Conservation (phyloP, 2,888 invertebrate species). For the Pachliopta kotzebuea region DNA sequence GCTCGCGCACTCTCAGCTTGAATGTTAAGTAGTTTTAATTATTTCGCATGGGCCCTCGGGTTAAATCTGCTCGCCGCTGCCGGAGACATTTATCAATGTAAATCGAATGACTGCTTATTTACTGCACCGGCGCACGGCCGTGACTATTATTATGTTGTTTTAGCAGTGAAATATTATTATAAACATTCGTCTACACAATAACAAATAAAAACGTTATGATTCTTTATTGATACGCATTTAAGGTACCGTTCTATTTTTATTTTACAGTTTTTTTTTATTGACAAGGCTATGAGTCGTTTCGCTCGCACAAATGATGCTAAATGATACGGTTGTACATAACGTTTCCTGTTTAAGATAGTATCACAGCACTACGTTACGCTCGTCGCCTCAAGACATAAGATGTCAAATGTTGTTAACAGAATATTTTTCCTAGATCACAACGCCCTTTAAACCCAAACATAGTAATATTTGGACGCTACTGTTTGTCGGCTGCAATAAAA, state of each 20-base stretch:
- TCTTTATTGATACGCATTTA: neutral
- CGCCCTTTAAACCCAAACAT: too few species aligned
- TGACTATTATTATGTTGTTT: conserved; percentile 47
- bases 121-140: conserved; percentile 45
- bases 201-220: conserved; percentile 3
- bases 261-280: too few species aligned
- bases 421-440: too few species aligned
- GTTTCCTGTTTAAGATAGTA: too few species aligned
- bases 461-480: too few species aligned
- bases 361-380: too few species aligned
- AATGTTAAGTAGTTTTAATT: conserved; percentile 79
- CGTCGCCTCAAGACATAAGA: too few species aligned
- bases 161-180: conserved; percentile 34
- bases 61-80: conserved; percentile 50
- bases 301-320: too few species aligned
- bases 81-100: conserved; percentile 61
- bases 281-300: too few species aligned
- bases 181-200: conserved; percentile 4
- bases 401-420: too few species aligned
- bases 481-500: too few species aligned
- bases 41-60: conserved; percentile 68
- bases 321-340: too few species aligned
- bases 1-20: conserved; percentile 64
- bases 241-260: neutral
- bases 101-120: conserved; percentile 46